These are phyloP conservation scores for Drosophila repleta DNA, from an alignment of 1,140 invertebrate species.

Conservation along the genomic window DNA sequence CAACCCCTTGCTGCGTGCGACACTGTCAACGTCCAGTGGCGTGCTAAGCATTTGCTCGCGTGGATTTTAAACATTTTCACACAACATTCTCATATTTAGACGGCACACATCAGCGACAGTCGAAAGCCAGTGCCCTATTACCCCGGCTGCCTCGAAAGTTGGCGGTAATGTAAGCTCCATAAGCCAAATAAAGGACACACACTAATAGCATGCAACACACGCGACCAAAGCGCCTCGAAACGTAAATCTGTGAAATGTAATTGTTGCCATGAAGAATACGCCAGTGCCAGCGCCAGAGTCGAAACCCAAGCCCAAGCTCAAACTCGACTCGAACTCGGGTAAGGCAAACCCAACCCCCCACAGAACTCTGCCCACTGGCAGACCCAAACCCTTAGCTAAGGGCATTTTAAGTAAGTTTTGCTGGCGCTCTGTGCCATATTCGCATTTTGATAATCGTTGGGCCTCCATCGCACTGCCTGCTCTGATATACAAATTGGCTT, in stretches of 20 bases:
- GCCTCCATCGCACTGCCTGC: conserved; percentile 41
- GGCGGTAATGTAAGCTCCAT: conserved; percentile 74
- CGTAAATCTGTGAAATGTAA: conserved; percentile 81
- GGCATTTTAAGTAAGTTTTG: conserved; percentile 78
- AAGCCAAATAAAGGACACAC: conserved; percentile 77
- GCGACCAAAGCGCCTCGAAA: conserved; percentile 63
- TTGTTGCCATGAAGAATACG: conserved; percentile 75
- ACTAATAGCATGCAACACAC: conserved; percentile 76
- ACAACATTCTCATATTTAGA: conserved; percentile 82
- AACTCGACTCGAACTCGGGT: conserved; percentile 12
- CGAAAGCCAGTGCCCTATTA: conserved; percentile 36
- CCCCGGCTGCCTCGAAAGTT: conserved; percentile 6
- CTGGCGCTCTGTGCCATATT: conserved; percentile 58
- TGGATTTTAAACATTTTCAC: conserved; percentile 82
- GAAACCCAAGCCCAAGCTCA: background rate
- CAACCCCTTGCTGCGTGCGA: background rate
- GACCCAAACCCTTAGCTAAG: conserved; percentile 43
- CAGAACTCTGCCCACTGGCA: background rate
- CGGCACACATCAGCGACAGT: conserved; percentile 70
- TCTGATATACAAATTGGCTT: conserved; percentile 80
- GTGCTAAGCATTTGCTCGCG: conserved; percentile 77
- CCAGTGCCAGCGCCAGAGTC: conserved; percentile 24
- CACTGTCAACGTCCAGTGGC: conserved; percentile 42
- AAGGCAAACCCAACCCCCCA: background rate
- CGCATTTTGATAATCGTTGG: conserved; percentile 76